A percentile compares a stretch with the other conserved stretches of the same genome.
Evolutionary conservation across 1,140 invertebrate species (phyloP).

Genomic region (Acromyrmex charruanus): DNA sequence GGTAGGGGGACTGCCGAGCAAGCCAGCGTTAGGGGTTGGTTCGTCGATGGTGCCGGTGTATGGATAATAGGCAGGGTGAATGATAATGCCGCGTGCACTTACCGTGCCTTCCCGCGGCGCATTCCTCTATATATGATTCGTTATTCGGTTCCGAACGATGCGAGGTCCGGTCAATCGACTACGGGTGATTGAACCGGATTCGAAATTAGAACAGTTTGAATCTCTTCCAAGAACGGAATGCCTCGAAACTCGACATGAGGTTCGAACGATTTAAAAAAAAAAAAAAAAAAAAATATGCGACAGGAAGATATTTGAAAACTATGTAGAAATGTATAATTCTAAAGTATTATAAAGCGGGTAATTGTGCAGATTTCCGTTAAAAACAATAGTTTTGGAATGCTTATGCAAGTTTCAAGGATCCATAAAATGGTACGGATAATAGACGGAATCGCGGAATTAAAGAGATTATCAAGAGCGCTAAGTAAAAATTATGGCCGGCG

Average conservation of each 20-base stretch:
- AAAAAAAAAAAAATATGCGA: not conserved
- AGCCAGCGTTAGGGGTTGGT: constrained; percentile 74
- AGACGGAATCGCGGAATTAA: constrained; percentile 43
- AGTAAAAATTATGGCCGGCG: constrained; percentile 46
- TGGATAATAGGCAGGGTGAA: constrained; percentile 80
- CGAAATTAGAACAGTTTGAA: constrained; percentile 24
- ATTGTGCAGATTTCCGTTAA: constrained; percentile 37
- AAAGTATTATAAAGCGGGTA: constrained; percentile 2
- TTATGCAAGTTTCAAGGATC: constrained; percentile 48
- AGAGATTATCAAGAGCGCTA: constrained; percentile 47
- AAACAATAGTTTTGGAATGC: constrained; percentile 39
- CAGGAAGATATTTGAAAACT: constrained; percentile 11
- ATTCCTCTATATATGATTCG: constrained; percentile 53
- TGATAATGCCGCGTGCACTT: constrained; percentile 76
- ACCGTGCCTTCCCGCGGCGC: constrained; percentile 56
- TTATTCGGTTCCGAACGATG: constrained; percentile 4
- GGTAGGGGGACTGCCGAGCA: constrained; percentile 59
- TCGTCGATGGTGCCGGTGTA: constrained; percentile 73
- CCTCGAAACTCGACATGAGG: not conserved
- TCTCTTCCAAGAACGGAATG: not conserved
- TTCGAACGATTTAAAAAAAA: not conserved
- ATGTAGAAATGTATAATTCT: constrained; percentile 15
- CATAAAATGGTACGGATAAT: constrained; percentile 23
- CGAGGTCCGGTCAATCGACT: not conserved
- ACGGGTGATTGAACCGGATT: constrained; percentile 1